phyloP scores from a whole-genome alignment of 2,888 invertebrate species.

The Adelognathus sp. region DNA sequence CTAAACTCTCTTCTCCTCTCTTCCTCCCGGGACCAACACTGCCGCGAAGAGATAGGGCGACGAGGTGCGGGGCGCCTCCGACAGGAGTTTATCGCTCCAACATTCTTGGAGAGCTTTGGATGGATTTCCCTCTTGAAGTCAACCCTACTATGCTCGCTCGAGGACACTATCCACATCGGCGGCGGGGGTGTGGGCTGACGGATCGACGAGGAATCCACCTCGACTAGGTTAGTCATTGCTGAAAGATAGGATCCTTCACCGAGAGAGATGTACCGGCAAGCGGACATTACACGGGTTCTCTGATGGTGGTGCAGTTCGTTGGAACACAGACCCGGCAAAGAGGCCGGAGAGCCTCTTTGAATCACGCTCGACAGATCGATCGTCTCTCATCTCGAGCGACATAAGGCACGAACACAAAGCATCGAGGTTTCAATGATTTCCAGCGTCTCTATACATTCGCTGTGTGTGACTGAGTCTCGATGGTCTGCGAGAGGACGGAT shows the following conservation, averaged over 20 bases:
- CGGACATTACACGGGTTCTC: constrained; percentile 4
- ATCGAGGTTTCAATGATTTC: constrained; percentile 17
- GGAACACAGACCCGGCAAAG: not conserved
- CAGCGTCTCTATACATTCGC: constrained; percentile 23
- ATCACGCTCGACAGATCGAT: not conserved
- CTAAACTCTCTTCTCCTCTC: constrained; percentile 64
- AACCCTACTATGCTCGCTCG: constrained; percentile 56
- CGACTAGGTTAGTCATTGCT: constrained; percentile 23
- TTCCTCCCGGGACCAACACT: constrained; percentile 63
- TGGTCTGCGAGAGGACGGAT: not conserved
- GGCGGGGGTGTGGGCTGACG: constrained; percentile 17
- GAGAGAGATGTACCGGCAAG: not conserved
- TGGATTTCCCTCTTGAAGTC: constrained; percentile 76
- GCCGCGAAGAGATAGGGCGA: constrained; percentile 75
- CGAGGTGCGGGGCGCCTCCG: constrained; percentile 70
- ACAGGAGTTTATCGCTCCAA: constrained; percentile 80
- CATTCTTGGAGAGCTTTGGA: constrained; percentile 79
- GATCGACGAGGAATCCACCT: constrained; percentile 43
- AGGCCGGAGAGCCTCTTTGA: not conserved
- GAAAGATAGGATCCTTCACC: constrained; percentile 13
- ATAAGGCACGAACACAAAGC: not conserved
- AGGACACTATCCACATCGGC: constrained; percentile 44
- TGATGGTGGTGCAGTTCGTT: not conserved
- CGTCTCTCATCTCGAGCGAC: not conserved
- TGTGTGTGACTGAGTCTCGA: not conserved